Evolutionary conservation across 2,113 vertebrate species (phyloP).

Genomic region (Atherinomorus stipes): DNA sequence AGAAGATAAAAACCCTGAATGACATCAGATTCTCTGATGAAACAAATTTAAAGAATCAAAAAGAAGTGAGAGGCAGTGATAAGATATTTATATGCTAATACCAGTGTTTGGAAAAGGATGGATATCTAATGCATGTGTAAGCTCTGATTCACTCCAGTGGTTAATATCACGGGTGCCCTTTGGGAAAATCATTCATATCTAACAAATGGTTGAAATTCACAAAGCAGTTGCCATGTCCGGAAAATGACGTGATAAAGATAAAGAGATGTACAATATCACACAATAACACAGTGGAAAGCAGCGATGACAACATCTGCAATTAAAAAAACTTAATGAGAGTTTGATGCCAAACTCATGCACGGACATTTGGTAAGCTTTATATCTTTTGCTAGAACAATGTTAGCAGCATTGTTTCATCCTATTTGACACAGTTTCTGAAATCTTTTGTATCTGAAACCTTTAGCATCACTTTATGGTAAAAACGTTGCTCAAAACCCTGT

Average conservation of each 20-base stretch:
- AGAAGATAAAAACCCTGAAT: constrained; percentile 35
- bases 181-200: not conserved
- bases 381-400: too few species aligned
- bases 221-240: not conserved
- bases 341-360: too few species aligned
- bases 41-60: constrained; percentile 9
- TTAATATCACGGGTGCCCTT: not conserved
- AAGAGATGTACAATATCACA: not conserved
- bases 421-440: too few species aligned
- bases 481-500: too few species aligned
- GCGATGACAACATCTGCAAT: too few species aligned
- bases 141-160: constrained; percentile 4
- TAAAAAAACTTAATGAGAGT: too few species aligned
- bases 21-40: constrained; percentile 20
- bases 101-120: constrained; percentile 6
- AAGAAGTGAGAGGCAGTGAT: constrained; percentile 3
- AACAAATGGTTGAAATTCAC: not conserved
- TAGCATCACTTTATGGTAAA: too few species aligned
- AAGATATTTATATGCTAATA: constrained; percentile 7
- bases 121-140: not conserved
- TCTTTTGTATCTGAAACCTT: too few species aligned
- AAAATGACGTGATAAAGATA: not conserved
- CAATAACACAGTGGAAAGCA: too few species aligned
- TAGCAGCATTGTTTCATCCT: too few species aligned
- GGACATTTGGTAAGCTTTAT: too few species aligned